These are phyloP conservation scores for Conomelus anceps DNA, from an alignment of 2,888 invertebrate genomes.

Conservation along the genomic window DNA sequence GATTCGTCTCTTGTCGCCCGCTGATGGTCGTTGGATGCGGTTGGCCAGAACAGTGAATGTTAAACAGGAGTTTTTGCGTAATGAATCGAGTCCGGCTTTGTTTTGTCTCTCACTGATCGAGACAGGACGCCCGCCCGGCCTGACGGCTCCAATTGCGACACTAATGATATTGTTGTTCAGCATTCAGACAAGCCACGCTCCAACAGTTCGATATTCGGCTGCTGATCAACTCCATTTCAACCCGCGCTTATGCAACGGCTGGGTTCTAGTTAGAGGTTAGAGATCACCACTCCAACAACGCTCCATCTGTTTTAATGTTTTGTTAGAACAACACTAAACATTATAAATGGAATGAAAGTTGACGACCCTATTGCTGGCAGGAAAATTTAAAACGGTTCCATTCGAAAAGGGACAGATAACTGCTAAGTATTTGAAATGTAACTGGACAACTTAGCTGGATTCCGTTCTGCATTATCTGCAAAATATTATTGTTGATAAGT, in stretches of 20 bases:
- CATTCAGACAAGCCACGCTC: background rate
- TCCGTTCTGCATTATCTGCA: no score
- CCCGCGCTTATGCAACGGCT: background rate
- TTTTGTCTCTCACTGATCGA: background rate
- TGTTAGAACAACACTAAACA: no score
- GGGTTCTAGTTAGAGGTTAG: background rate
- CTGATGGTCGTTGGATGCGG: background rate
- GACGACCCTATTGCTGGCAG: no score
- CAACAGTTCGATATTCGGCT: background rate
- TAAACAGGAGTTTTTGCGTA: background rate
- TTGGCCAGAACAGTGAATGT: background rate
- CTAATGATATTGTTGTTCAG: background rate
- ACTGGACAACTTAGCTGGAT: no score
- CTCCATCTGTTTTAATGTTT: background rate
- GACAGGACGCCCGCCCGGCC: background rate
- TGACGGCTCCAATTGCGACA: background rate
- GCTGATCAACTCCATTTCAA: background rate
- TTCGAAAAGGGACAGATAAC: no score
- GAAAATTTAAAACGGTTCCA: no score
- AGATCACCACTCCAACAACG: background rate
- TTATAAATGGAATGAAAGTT: no score
- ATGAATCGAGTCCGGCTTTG: background rate
- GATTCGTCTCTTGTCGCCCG: no score
- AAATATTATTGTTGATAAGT: no score
- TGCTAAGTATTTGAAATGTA: no score